Evolutionary conservation across 2,113 vertebrate species (phyloP).

Genomic region (Hydropotes inermis): DNA sequence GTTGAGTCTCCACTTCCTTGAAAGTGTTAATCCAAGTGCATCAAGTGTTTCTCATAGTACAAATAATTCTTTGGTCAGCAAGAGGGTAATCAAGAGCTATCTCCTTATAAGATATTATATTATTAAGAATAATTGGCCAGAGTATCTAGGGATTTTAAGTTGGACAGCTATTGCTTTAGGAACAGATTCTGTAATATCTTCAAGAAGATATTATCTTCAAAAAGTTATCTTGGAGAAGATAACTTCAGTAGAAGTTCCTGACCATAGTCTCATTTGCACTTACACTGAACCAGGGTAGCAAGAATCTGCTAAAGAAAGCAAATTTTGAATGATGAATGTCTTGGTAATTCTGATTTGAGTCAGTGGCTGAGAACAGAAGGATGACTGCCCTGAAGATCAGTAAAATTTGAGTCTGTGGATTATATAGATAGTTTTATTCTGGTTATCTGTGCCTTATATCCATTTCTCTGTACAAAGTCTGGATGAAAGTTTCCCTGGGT

Average conservation of each 20-base stretch:
- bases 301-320: neutral
- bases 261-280: neutral
- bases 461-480: neutral
- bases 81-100: neutral
- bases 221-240: neutral
- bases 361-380: neutral
- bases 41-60: neutral
- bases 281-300: neutral
- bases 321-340: neutral
- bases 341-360: neutral
- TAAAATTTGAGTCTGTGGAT: neutral
- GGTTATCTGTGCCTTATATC: neutral
- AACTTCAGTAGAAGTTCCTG: neutral
- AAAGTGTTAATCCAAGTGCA: too few relatives aligned
- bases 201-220: neutral
- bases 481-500: neutral
- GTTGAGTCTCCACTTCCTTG: neutral
- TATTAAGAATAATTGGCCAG: neutral
- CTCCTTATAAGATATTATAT: neutral
- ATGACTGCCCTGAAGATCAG: neutral
- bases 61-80: neutral
- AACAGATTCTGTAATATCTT: neutral
- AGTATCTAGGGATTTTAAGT: neutral
- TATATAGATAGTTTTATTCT: neutral
- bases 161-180: neutral